Percentiles rank a stretch among this genome's conserved stretches.
Conservation (phyloP, 2,797 vertebrate genomes). For the Eulemur mongoz region DNA sequence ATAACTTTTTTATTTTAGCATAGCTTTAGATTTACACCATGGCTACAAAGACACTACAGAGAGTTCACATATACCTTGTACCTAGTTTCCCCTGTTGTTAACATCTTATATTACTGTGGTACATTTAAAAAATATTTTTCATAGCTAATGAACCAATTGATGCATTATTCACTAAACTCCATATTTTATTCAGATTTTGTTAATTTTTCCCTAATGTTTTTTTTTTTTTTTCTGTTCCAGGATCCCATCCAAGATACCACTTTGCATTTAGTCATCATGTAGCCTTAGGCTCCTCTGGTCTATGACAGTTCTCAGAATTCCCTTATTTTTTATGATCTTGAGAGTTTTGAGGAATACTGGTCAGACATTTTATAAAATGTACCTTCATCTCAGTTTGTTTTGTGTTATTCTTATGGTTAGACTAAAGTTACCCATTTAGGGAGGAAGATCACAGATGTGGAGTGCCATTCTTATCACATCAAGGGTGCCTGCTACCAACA, state of each 20-base stretch:
- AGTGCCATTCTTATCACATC: too few species aligned
- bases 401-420: too few species aligned
- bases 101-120: neutral
- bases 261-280: neutral
- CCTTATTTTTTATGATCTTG: neutral
- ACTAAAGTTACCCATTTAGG: too few species aligned
- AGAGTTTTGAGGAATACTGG: neutral
- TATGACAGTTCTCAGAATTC: neutral
- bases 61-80: neutral
- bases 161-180: neutral
- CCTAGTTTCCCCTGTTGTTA: neutral
- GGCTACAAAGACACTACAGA: neutral
- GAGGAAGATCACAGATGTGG: too few species aligned
- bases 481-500: neutral
- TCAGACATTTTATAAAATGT: neutral
- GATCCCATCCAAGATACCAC: neutral
- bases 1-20: neutral
- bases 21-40: neutral
- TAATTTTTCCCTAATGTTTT: neutral
- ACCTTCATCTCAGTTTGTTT: neutral
- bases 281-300: neutral
- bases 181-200: neutral
- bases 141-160: neutral
- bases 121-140: neutral
- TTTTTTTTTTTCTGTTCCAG: neutral